A percentile compares a stretch with the other conserved stretches of the same genome.
phyloP scores from a whole-genome alignment of 2,113 vertebrate species.

The Catharus fuscescens region DNA sequence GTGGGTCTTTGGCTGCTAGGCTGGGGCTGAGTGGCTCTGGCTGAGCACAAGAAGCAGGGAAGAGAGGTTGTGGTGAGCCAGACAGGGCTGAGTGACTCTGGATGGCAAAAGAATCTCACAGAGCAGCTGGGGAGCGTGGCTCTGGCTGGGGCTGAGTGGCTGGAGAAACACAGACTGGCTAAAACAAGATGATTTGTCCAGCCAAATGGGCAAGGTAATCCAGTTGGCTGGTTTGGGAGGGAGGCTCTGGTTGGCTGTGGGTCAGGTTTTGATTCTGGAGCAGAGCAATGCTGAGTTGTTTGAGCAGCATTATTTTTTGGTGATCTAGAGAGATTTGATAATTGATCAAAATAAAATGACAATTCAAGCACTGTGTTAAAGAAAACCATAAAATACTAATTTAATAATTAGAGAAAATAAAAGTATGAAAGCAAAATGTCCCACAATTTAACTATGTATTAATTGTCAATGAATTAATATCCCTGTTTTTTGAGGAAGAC shows the following conservation, averaged over 20 bases:
- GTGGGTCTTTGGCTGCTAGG: accelerated
- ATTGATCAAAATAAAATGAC: not conserved
- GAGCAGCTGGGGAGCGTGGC: not conserved
- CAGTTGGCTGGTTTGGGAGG: not conserved
- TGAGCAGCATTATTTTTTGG: not conserved
- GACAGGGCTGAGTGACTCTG: not conserved
- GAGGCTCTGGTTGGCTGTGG: not conserved
- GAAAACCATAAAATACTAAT: not conserved
- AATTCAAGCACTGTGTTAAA: not conserved
- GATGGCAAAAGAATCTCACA: not conserved
- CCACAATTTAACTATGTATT: not conserved
- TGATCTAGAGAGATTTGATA: not conserved
- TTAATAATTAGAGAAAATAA: not conserved
- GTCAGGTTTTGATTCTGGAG: not conserved
- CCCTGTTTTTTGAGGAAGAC: not conserved
- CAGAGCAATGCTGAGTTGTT: not conserved
- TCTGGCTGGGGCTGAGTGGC: not conserved
- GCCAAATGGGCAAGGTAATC: not conserved
- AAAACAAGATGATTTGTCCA: not conserved
- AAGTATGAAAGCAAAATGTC: not conserved
- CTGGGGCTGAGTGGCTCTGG: not conserved
- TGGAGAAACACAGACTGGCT: not conserved
- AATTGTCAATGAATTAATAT: not conserved
- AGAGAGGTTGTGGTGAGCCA: not conserved
- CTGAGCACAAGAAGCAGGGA: not conserved